Evolutionary conservation across 2,113 vertebrate species (phyloP), one percentile per base, ranked within the genome.

Genomic region (Typhlomys cinereus): DNA sequence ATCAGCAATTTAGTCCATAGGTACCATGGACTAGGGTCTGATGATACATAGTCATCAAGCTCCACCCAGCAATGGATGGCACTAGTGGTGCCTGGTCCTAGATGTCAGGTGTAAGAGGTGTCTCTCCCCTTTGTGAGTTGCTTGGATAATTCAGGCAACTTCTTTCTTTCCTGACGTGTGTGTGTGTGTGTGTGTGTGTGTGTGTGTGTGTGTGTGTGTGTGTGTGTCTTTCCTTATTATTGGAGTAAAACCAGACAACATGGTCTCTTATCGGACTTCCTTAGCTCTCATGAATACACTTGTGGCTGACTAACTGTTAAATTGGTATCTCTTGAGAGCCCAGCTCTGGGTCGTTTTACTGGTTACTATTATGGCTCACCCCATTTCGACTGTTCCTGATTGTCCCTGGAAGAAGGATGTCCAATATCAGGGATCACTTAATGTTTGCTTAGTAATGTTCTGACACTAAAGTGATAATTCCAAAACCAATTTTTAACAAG

Each of bases 371-470:
- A 61, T 29, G 4, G 4, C 7, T n/a, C 2, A 7, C 34, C 27
- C n/a, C 4, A 25, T 8, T 18, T 62, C 34, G 48, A 0, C 23
- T 54, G 34, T 75, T 36, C 29, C 36, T 5, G 39, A 15, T 8
- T 10, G 2, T 23, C 3, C 54, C 80, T 46, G 70, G 66, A 57
- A 17, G 12, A 4, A 0, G 3, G 17, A 36, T 48, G 48, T 52
- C 44, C 62, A 64, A 46, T 39, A 34, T 25, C 36, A 34, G 75
- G 10, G 41, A 27, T 50, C 59, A 39, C 17, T 12, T 44, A 36
- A 13, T 25, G 23, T 70, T 50, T 86, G 6, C 52, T 84, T n/a
- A 61, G n/a, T 82, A 48, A 54, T 44, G 88, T 94, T 75, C 31
- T 39, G 36, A 88, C 27, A 39, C 20, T 66, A 46, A 85, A 67